Conservation (phyloP, 1,140 invertebrate genomes). For the Eumeta japonica region DNA sequence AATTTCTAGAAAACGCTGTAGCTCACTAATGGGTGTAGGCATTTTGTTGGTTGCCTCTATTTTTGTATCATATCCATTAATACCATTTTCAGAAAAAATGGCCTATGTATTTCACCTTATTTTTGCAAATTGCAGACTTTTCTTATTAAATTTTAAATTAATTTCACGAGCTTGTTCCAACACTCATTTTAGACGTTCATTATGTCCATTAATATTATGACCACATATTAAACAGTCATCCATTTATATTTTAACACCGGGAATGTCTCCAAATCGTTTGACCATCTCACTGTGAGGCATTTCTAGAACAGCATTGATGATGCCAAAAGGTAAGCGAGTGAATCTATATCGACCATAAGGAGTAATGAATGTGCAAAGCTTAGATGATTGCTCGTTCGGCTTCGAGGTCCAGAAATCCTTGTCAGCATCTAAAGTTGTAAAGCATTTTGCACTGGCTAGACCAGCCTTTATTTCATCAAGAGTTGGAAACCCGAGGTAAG, state of each 20-base stretch:
- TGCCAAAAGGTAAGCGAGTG: conserved; percentile 25
- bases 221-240: conserved; percentile 3
- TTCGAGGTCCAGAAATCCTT: conserved; percentile 41
- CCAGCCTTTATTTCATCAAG: conserved; percentile 19
- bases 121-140: conserved; percentile 2
- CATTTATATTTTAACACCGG: conserved; percentile 1
- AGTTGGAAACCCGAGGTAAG: conserved; percentile 18
- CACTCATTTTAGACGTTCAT: conserved; percentile 2
- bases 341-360: conserved; percentile 29
- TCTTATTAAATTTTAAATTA: conserved; percentile 3
- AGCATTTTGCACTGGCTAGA: conserved; percentile 11
- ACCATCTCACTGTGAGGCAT: not conserved
- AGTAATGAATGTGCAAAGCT: conserved; percentile 24
- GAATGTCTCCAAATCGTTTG: conserved; percentile 3
- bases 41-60: conserved; percentile 6
- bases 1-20: too few species aligned
- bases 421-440: conserved; percentile 31
- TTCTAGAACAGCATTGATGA: not conserved
- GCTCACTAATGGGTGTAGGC: too few species aligned
- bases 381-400: conserved; percentile 23
- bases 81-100: conserved; percentile 9
- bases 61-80: conserved; percentile 6
- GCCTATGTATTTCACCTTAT: conserved; percentile 8
- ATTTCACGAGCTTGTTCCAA: not conserved
- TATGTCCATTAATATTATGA: conserved; percentile 1